phyloP scores from a whole-genome alignment of 2,797 vertebrate genomes.

The Amazona finschi region DNA sequence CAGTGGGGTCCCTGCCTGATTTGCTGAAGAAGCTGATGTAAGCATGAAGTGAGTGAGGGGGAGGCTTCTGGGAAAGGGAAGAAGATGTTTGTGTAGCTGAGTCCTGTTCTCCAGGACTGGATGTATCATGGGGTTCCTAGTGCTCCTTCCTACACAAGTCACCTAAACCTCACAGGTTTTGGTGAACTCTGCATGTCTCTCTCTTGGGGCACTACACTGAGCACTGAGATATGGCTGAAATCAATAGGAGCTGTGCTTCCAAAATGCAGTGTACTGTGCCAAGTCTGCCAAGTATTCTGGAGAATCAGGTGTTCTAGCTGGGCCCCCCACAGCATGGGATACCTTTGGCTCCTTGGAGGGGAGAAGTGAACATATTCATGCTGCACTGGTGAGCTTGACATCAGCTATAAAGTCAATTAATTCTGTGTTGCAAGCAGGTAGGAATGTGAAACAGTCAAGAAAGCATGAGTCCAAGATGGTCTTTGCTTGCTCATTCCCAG shows the following conservation, averaged over 20 bases:
- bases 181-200: fast-evolving
- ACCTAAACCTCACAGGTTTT: neutral
- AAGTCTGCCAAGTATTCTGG: neutral
- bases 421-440: neutral
- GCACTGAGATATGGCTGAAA: neutral
- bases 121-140: neutral
- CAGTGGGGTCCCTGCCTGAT: neutral
- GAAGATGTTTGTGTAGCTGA: neutral
- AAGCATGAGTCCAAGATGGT: neutral
- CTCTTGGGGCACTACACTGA: neutral
- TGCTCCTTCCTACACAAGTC: neutral
- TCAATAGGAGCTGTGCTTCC: neutral
- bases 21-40: neutral
- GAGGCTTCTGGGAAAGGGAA: neutral
- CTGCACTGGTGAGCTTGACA: neutral
- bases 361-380: neutral
- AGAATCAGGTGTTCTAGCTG: neutral
- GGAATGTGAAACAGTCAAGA: neutral
- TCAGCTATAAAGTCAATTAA: neutral
- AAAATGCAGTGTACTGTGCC: neutral
- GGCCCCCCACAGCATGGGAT: neutral
- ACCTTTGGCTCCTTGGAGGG: neutral
- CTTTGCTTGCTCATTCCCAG: neutral
- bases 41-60: neutral
- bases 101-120: neutral